phyloP scores from a whole-genome alignment of 1,140 invertebrate species.

The Aleiodes sp. region DNA sequence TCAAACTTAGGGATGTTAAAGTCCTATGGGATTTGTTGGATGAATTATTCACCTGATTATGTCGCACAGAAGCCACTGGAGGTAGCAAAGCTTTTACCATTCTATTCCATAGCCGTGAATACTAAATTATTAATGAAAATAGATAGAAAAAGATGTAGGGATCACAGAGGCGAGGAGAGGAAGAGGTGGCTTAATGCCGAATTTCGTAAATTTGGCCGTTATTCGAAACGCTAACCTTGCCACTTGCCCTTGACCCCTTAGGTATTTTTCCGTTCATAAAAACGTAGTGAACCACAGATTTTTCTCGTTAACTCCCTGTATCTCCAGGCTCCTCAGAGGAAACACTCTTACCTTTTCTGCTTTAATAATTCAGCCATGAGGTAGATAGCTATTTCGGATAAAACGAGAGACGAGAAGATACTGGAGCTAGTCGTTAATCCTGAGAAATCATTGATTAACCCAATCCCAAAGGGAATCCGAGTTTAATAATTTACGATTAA shows the following conservation, averaged over 20 bases:
- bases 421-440: not conserved
- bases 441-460: not conserved
- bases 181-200: too few relatives aligned
- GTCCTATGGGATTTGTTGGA: slow-evolving; percentile 26
- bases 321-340: not conserved
- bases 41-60: slow-evolving; percentile 57
- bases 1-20: not conserved
- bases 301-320: slow-evolving; percentile 23
- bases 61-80: slow-evolving; percentile 37
- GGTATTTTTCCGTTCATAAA: not conserved
- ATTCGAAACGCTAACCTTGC: not conserved
- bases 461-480: not conserved
- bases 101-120: slow-evolving; percentile 5
- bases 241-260: not conserved
- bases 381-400: not conserved
- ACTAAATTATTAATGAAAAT: not conserved
- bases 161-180: not conserved
- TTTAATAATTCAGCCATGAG: slow-evolving; percentile 21
- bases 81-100: slow-evolving; percentile 32
- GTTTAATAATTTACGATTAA: not conserved
- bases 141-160: not conserved
- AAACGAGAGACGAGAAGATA: not conserved
- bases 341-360: not conserved
- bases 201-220: not conserved
- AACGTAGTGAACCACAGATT: slow-evolving; percentile 10